A percentile compares a stretch with the other conserved stretches of the same genome.
Conservation (phyloP, 2,888 invertebrate species). For the Danaus chrysippus region DNA sequence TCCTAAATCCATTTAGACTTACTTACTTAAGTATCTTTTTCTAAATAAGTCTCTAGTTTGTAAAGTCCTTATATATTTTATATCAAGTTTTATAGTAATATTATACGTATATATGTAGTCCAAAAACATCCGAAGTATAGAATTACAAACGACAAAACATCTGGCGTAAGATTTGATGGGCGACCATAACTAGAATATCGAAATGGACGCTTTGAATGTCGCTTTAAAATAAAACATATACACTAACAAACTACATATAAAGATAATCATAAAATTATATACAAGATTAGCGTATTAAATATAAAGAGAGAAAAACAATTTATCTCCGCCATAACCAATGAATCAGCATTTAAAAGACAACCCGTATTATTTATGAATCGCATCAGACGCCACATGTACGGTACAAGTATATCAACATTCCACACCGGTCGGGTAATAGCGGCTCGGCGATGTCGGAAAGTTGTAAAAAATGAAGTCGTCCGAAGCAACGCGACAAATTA, state of each 20-base stretch:
- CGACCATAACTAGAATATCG: neutral
- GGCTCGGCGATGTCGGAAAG: conserved; percentile 49
- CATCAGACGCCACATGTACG: conserved; percentile 44
- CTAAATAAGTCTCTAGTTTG: no score
- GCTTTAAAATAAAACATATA: neutral
- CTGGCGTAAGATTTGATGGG: neutral
- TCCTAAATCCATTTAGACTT: no score
- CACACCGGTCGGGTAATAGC: conserved; percentile 53
- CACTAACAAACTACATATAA: neutral
- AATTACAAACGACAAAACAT: conserved; percentile 4
- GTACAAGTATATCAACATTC: conserved; percentile 47
- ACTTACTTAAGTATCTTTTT: no score
- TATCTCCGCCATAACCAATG: conserved; percentile 52
- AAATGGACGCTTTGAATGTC: neutral
- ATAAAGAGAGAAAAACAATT: conserved; percentile 30
- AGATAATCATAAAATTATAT: conserved; percentile 22
- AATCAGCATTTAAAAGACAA: conserved; percentile 58
- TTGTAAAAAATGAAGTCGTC: conserved; percentile 54
- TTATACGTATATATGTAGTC: neutral
- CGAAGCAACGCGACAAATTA: conserved; percentile 64
- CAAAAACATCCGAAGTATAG: neutral
- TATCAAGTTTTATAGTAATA: no score
- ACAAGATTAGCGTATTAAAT: conserved; percentile 32
- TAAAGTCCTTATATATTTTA: no score
- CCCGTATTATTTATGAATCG: conserved; percentile 40